Conservation (phyloP, 2,113 vertebrate genomes). For the Zosterops borbonicus region DNA sequence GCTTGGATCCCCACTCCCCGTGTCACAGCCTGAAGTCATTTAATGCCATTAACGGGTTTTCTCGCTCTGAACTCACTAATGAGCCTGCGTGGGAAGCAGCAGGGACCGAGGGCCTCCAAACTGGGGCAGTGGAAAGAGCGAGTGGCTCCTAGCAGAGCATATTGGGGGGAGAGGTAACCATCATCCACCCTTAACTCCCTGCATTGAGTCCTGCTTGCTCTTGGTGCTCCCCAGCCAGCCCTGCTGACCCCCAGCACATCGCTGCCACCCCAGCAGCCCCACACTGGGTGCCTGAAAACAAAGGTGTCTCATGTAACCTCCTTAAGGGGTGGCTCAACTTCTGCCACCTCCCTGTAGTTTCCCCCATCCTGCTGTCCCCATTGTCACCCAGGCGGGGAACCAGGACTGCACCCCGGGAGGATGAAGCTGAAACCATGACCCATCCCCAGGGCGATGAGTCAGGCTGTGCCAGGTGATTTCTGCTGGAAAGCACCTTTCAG, state of each 20-base stretch:
- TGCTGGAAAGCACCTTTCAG: neutral
- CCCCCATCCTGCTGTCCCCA: neutral
- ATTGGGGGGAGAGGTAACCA: accelerated
- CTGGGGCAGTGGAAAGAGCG: neutral
- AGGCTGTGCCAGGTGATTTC: neutral
- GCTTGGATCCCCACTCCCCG: neutral
- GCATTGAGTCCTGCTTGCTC: accelerated
- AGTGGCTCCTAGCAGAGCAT: neutral
- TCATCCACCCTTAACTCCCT: neutral
- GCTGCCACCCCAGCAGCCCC: neutral
- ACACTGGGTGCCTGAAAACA: neutral
- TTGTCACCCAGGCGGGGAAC: neutral
- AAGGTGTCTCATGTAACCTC: neutral
- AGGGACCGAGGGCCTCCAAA: neutral
- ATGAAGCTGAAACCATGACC: slow-evolving; percentile 53
- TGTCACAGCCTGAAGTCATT: neutral
- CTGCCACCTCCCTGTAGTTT: neutral
- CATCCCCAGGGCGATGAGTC: neutral
- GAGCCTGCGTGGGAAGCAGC: neutral
- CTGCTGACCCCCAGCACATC: neutral
- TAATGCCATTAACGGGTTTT: neutral
- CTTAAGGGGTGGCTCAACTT: neutral
- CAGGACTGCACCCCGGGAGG: neutral
- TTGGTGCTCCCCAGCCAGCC: neutral
- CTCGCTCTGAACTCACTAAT: neutral